These are phyloP conservation scores for Vulpes lagopus DNA, from an alignment of 2,113 vertebrate genomes.

Conservation along the genomic window DNA sequence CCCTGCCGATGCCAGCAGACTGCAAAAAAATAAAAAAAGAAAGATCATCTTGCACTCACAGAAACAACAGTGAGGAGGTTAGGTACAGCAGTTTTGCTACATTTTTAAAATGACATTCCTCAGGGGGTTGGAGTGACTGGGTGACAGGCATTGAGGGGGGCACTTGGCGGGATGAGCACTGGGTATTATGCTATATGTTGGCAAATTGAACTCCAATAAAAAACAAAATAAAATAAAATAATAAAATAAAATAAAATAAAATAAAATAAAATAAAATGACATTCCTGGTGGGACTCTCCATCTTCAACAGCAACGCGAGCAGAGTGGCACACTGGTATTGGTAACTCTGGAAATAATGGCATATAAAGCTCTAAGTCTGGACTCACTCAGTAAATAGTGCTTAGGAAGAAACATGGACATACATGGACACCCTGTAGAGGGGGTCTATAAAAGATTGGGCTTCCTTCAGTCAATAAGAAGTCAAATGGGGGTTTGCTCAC, in stretches of 20 bases:
- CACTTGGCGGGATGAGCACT: too few species aligned
- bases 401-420: not conserved
- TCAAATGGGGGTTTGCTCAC: not conserved
- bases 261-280: not conserved
- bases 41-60: not conserved
- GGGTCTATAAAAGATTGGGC: not conserved
- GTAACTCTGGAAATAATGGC: not conserved
- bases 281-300: not conserved
- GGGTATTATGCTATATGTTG: too few species aligned
- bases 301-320: not conserved
- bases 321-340: not conserved
- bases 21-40: not conserved
- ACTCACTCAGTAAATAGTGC: not conserved
- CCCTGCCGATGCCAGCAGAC: not conserved
- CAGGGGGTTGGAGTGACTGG: not conserved
- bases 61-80: not conserved
- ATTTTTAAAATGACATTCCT: not conserved
- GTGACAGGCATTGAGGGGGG: too few species aligned
- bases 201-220: too few species aligned
- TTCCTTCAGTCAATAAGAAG: conserved; percentile 57
- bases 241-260: too few species aligned
- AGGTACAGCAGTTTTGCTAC: not conserved
- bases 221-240: too few species aligned
- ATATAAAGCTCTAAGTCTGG: not conserved
- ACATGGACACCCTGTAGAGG: not conserved